phyloP scores from a whole-genome alignment of 2,113 vertebrate species.

The Galeopterus variegatus region DNA sequence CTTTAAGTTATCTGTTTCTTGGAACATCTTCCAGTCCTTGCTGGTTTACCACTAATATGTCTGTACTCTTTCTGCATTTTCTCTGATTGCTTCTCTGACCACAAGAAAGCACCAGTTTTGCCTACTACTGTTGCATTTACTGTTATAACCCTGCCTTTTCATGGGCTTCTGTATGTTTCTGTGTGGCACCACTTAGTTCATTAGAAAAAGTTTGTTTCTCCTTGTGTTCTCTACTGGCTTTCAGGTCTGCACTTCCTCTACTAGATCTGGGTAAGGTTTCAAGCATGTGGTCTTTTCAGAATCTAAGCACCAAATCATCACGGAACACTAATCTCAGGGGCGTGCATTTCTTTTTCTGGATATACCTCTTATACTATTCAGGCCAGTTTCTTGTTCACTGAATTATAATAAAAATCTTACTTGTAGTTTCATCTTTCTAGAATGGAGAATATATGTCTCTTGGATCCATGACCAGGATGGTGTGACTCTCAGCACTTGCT shows the following conservation, averaged over 20 bases:
- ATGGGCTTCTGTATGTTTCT: neutral
- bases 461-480: no score
- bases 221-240: neutral
- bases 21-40: neutral
- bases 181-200: neutral
- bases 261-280: neutral
- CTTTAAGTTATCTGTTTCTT: neutral
- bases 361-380: neutral
- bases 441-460: neutral
- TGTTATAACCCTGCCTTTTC: neutral
- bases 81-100: neutral
- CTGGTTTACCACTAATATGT: neutral
- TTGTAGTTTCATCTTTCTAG: neutral
- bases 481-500: neutral
- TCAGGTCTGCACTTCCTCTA: neutral
- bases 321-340: neutral
- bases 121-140: neutral
- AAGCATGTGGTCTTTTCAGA: neutral
- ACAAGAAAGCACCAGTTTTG: neutral
- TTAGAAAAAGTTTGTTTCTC: neutral
- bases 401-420: neutral
- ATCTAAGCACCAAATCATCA: neutral
- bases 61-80: neutral
- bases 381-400: neutral
- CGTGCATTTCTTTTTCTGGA: neutral